phyloP scores from a whole-genome alignment of 2,797 vertebrate genomes.

The Chlorospingus flavigularis region DNA sequence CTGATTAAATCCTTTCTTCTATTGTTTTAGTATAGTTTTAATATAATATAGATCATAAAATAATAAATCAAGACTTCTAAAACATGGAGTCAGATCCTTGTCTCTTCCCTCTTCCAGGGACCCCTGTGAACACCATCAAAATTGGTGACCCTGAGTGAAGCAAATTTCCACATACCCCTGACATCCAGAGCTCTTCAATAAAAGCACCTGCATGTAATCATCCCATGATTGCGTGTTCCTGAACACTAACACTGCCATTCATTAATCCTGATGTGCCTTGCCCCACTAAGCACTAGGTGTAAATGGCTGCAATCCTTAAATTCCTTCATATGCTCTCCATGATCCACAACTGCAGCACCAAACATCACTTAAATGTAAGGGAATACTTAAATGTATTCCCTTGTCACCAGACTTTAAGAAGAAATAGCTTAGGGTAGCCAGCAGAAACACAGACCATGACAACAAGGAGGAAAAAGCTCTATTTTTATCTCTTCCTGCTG shows the following conservation, averaged over 20 bases:
- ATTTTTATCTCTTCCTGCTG: slow-evolving; percentile 47
- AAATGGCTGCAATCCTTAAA: not conserved
- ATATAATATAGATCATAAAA: too few species aligned
- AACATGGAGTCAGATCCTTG: too few species aligned
- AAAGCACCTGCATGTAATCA: too few species aligned
- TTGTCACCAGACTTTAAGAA: not conserved
- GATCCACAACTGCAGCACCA: not conserved
- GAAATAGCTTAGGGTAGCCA: not conserved
- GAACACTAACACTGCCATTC: not conserved
- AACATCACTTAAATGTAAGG: not conserved
- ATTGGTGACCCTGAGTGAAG: too few species aligned
- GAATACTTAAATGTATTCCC: not conserved
- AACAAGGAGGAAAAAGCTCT: slow-evolving; percentile 12
- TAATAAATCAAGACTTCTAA: too few species aligned
- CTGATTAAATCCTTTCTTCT: too few species aligned
- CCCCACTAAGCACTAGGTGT: not conserved
- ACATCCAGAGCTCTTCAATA: too few species aligned
- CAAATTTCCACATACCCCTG: too few species aligned
- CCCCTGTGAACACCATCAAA: too few species aligned
- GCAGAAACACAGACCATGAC: not conserved
- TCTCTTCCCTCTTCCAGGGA: too few species aligned
- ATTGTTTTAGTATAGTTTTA: too few species aligned
- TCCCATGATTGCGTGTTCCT: too few species aligned
- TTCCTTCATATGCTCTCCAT: not conserved
- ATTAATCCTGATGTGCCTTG: not conserved